Evolutionary conservation across 2,113 vertebrate genomes (phyloP).

Genomic region (Heterochromis multidens): DNA sequence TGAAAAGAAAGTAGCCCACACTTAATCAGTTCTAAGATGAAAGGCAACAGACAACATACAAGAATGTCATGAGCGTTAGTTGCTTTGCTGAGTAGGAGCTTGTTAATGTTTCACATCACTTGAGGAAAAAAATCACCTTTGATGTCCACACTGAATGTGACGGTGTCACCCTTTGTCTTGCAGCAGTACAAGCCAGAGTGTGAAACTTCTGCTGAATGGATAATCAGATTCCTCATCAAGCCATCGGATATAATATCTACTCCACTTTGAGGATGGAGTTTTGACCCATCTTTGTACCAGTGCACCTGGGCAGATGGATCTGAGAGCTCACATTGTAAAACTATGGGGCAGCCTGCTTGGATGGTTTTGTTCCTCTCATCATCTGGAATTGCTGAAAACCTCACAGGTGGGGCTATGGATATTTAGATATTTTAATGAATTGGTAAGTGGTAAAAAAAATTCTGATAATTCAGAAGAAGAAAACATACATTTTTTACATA

Average conservation of each 20-base stretch:
- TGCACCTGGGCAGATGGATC: conserved; percentile 71
- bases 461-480: conserved; percentile 1
- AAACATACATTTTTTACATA: neutral
- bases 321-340: conserved; percentile 77
- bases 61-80: conserved; percentile 36
- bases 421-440: conserved; percentile 56
- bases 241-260: conserved; percentile 66
- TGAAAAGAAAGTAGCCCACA: conserved; percentile 16
- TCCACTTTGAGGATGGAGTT: conserved; percentile 68
- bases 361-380: conserved; percentile 69
- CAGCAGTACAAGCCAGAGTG: conserved; percentile 79
- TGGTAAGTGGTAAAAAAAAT: neutral
- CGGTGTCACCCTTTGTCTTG: conserved; percentile 75
- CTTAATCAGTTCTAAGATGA: conserved; percentile 15
- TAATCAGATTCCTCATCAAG: conserved; percentile 54
- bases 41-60: conserved; percentile 26
- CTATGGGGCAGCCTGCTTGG: conserved; percentile 62
- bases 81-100: conserved; percentile 28
- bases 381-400: conserved; percentile 75
- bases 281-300: conserved; percentile 79
- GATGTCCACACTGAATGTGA: conserved; percentile 77
- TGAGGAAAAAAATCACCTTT: conserved; percentile 74
- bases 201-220: conserved; percentile 71
- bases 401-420: conserved; percentile 76
- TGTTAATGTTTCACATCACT: conserved; percentile 36